phyloP scores from a whole-genome alignment of 2,113 vertebrate species.

The Lagopus muta region DNA sequence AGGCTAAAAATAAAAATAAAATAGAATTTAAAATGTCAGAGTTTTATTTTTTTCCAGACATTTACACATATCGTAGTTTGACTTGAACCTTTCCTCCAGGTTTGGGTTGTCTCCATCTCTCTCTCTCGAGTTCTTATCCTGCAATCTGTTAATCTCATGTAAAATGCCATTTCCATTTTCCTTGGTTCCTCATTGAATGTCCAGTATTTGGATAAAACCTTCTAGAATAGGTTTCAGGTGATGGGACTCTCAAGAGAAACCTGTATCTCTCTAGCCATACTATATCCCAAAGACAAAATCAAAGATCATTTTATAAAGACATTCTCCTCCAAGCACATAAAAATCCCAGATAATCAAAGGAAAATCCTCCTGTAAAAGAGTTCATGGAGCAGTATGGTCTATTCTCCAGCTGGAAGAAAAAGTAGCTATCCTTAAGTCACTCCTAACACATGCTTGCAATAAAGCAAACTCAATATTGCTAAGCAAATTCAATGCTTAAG shows the following conservation, averaged over 20 bases:
- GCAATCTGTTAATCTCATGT: background rate
- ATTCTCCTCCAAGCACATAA: background rate
- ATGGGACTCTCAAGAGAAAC: background rate
- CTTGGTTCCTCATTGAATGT: background rate
- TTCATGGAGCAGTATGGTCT: background rate
- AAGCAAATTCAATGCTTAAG: background rate
- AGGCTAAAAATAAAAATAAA: background rate
- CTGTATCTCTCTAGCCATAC: background rate
- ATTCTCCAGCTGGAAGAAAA: background rate
- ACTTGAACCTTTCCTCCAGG: background rate
- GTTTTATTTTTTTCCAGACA: background rate
- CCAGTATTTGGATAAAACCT: background rate
- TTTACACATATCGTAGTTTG: background rate
- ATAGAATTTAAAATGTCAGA: background rate
- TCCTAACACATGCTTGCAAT: background rate
- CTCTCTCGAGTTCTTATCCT: background rate
- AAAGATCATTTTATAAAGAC: background rate
- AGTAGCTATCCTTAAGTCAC: background rate
- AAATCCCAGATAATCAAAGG: background rate
- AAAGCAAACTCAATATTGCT: background rate
- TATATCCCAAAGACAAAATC: background rate
- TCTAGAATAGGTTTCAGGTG: background rate
- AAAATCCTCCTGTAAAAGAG: background rate
- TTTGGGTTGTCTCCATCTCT: fast-evolving
- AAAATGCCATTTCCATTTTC: background rate